Conservation (phyloP, 2,797 vertebrate species). For the Otolemur crassicaudatus region DNA sequence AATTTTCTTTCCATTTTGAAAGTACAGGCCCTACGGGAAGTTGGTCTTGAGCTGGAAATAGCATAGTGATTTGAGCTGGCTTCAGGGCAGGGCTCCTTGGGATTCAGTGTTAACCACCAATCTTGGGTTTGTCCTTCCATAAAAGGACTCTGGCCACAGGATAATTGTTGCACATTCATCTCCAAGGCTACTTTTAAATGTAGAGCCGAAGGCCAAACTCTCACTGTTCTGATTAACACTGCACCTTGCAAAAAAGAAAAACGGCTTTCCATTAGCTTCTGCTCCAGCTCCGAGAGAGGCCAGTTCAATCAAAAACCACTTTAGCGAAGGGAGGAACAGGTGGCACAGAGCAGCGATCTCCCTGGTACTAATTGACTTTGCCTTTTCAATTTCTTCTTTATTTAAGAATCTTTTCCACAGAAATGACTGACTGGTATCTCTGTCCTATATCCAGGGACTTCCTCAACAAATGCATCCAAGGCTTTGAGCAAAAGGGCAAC, state of each 20-base stretch:
- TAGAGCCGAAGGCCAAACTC: background rate
- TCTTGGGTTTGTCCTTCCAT: constrained; percentile 45
- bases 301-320: constrained; percentile 36
- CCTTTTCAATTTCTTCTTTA: constrained; percentile 55
- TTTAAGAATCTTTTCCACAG: constrained; percentile 10
- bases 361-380: constrained; percentile 5
- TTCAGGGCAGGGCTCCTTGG: background rate
- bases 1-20: background rate
- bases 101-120: background rate
- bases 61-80: background rate
- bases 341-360: background rate
- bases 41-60: background rate
- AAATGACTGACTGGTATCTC: constrained; percentile 6
- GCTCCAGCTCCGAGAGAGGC: background rate
- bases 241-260: constrained; percentile 55
- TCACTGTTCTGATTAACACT: background rate
- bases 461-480: constrained; percentile 7
- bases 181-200: constrained; percentile 10
- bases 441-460: background rate
- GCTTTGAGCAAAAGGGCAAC: background rate
- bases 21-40: background rate
- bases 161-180: constrained; percentile 27
- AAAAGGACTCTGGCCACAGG: background rate
- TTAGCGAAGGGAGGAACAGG: background rate
- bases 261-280: constrained; percentile 48